Evolutionary conservation across 2,888 invertebrate species (phyloP), one percentile per base, ranked within the genome.

Genomic region (Drosophila seclusa): DNA sequence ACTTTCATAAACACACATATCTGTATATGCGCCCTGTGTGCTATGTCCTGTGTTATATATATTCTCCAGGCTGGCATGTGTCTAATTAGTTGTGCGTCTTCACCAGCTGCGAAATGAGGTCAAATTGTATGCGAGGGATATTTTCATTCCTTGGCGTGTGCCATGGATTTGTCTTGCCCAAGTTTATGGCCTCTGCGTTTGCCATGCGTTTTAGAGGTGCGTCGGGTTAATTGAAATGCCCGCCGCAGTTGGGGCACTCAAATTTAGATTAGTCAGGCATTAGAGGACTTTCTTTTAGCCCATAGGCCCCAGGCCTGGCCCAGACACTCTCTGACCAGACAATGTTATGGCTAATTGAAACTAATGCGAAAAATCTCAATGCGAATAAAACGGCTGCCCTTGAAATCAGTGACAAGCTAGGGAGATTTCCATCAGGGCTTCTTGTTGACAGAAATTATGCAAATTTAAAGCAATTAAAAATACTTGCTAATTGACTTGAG

Each of bases 31-130:
- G 63, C 16, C 16, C 16, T 49, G 18, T 68, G 49, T 52, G 59
- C 49, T 57, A 73, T 45, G 45, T 45, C 45, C 49, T 73, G 34
- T 34, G 4, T 34, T 32, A 45, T 8, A 16, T 16, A 24, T 45
- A 42, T 57, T 40, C 58, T 68, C 57, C 66, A 52, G 31, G 62
- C 65, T 83, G 86, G 79, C 86, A 81, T 86, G 86, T 84, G 87
- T 88, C 90, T 84, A 89, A 87, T 90, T 89, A 90, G 90, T 79
- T 89, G 84, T 90, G 87, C 88, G 83, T 87, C 88, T 84, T 82
- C 73, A 73, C 71, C 80, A 79, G 78, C 68, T 79, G 59, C 63
- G 27, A 72, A 79, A 83, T 78, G 82, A 80, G 90, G 89, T 89
- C 89, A 90, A 86, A 75, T 71, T 72, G 73, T 72, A 60, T 71